A percentile compares a stretch with the other conserved stretches of the same genome.
Evolutionary conservation across 1,140 invertebrate genomes (phyloP).

Genomic region (Drepana arcuata): DNA sequence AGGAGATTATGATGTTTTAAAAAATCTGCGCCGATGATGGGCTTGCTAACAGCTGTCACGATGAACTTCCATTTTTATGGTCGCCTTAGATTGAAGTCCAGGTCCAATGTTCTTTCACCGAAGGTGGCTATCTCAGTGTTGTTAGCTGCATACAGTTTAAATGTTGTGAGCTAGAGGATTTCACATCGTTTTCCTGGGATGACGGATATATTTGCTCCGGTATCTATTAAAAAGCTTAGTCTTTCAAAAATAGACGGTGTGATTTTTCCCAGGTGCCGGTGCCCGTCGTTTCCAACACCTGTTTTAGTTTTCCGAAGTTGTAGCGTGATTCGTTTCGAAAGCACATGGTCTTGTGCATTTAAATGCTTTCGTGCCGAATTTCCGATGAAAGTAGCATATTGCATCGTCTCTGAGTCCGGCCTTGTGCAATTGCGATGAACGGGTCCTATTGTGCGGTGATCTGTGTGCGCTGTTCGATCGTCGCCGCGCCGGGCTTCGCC

Average conservation of each 20-base stretch:
- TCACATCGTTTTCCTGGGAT: neutral
- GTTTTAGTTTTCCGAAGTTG: neutral
- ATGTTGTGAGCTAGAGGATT: neutral
- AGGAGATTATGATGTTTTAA: slow-evolving; percentile 1
- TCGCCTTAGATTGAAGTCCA: slow-evolving; percentile 1
- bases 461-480: no score
- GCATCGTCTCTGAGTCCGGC: no score
- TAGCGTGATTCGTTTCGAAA: neutral
- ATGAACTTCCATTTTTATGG: slow-evolving; percentile 1
- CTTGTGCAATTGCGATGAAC: no score
- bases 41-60: slow-evolving; percentile 1
- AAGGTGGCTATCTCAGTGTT: slow-evolving; percentile 2
- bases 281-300: neutral
- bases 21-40: slow-evolving; percentile 4
- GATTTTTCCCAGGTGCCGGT: neutral
- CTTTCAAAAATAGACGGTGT: neutral
- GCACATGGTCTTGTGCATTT: neutral
- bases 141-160: slow-evolving; percentile 1
- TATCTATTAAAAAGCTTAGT: neutral
- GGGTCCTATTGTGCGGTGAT: no score
- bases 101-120: slow-evolving; percentile 1
- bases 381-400: neutral
- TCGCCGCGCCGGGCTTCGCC: no score
- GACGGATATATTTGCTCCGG: neutral
- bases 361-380: neutral